Evolutionary conservation across 2,797 vertebrate genomes (phyloP), one percentile per base, ranked within the genome.

Genomic region (Pagetopsis macropterus): DNA sequence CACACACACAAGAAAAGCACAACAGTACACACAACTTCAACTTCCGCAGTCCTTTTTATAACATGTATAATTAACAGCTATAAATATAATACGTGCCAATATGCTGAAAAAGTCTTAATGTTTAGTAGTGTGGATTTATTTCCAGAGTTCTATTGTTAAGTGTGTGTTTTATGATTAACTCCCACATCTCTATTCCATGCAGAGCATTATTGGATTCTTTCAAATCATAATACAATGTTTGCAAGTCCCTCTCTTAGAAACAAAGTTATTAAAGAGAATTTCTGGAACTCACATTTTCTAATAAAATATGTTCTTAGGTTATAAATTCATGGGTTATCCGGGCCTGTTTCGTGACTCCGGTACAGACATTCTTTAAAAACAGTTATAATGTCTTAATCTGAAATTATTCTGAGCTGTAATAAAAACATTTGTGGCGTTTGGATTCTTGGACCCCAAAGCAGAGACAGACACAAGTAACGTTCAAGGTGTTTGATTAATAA

Each of bases 11-110:
- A 16, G 44, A 57, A 67, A 44, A 13, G 6, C 50, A 27, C 27
- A 73, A 56, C 17, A 3, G 19, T 17, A 57, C 41, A 55, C 61
- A 75, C n/a, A 57, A 58, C 61, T 19, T 51, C n/a, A 55, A 43
- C 56, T 44, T 46, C 3, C 11, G 13, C 13, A 4, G 46, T 57
- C 9, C 19, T 56, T 7, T 9, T 12, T 49, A 4, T 19, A 10
- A 40, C 17, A 49, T 12, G n/a, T 45, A 37, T 27, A 11, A 52
- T 16, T 21, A 48, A 41, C 31, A 52, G 15, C 49, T 31, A 52
- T 4, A 15, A 49, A 56, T 37, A 9, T 37, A 37, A 37, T 37
- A 9, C 33, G 8, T 37, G 33, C 33, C 33, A 48, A 23, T 33
- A n/a, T 21, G 13, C 21, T 57, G 21, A 23, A 14, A 27, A 70